Conservation (phyloP, 2,113 vertebrate species). For the Marmota monax region DNA sequence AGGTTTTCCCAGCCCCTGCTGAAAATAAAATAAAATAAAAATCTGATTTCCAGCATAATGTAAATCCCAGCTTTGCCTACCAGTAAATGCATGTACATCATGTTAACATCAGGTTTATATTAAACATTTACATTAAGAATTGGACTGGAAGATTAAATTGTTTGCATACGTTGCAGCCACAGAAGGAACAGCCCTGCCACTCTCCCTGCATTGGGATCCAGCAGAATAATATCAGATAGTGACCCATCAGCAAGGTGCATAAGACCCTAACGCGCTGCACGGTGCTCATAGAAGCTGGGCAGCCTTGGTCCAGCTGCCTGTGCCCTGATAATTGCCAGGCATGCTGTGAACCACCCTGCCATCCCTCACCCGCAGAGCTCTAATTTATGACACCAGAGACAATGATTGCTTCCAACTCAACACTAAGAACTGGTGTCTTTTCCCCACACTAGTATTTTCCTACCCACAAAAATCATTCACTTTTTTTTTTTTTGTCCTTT, state of each 20-base stretch:
- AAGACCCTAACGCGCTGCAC: rapidly evolving
- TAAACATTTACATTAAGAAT: conserved; percentile 76
- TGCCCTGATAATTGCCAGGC: background rate
- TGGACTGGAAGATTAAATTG: conserved; percentile 73
- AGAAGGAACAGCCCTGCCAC: background rate
- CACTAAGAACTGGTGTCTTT: conserved; percentile 42
- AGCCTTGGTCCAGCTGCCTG: background rate
- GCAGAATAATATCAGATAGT: background rate
- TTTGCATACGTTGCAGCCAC: conserved; percentile 42
- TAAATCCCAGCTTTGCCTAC: conserved; percentile 55
- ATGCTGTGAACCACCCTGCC: rapidly evolving
- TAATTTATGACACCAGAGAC: conserved; percentile 49
- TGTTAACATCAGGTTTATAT: conserved; percentile 78
- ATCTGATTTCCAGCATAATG: conserved; percentile 69
- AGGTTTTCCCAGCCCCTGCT: background rate
- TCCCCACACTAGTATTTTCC: background rate
- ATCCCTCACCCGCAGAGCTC: rapidly evolving
- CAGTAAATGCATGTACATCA: conserved; percentile 62
- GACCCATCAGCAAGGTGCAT: background rate
- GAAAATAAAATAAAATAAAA: background rate
- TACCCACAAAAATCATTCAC: background rate
- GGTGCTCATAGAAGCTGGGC: background rate
- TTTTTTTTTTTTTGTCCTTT: conserved; percentile 68
- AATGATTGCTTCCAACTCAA: background rate
- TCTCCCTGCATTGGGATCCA: background rate